Percentiles rank a stretch among this genome's conserved stretches.
Evolutionary conservation across 2,113 vertebrate genomes (phyloP).

Genomic region (Genyomyrus donnyi): DNA sequence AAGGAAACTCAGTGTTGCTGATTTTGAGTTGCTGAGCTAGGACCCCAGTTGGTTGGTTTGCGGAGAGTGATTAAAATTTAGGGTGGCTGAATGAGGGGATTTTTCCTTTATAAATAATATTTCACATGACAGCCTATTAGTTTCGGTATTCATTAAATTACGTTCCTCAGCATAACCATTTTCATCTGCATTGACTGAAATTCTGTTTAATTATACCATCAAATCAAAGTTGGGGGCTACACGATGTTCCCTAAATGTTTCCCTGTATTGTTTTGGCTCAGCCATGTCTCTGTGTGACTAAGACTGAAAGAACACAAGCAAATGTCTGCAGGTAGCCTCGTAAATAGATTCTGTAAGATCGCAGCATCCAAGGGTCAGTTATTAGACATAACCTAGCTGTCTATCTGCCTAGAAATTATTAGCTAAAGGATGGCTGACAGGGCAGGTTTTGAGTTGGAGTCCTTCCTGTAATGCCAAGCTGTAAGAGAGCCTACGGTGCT

Average conservation of each 20-base stretch:
- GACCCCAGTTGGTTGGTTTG: neutral
- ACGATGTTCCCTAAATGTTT: neutral
- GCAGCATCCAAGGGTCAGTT: neutral
- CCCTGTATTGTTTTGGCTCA: neutral
- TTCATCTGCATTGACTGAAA: neutral
- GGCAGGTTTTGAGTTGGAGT: neutral
- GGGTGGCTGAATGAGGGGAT: neutral
- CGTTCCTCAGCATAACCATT: neutral
- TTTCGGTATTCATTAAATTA: neutral
- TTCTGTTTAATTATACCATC: neutral
- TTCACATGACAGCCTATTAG: neutral
- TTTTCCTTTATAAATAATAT: neutral
- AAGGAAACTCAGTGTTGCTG: neutral
- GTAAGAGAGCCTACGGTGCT: constrained; percentile 17
- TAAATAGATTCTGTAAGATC: neutral
- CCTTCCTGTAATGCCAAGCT: neutral
- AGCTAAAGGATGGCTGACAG: neutral
- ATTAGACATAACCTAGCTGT: neutral
- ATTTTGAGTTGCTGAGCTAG: neutral
- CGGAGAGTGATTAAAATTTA: neutral
- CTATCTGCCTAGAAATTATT: neutral
- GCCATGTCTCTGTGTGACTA: neutral
- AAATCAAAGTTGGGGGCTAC: neutral
- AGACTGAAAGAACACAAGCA: neutral
- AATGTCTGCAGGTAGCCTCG: neutral